Evolutionary conservation across 1,140 invertebrate species (phyloP).

Genomic region (Bradysia coprophila): DNA sequence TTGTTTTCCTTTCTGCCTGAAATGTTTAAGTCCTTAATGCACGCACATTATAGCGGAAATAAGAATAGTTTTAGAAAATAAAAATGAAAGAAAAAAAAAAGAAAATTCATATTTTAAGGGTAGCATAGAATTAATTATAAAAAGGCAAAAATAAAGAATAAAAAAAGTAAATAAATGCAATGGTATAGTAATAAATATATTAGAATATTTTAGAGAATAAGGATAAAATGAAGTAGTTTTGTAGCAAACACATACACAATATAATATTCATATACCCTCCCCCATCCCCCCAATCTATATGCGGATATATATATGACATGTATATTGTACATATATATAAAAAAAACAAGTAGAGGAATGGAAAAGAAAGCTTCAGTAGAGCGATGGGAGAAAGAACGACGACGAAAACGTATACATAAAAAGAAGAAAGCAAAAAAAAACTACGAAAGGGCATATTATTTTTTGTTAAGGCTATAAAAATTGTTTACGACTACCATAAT

Average conservation of each 20-base stretch:
- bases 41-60: not conserved
- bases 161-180: not conserved
- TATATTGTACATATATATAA: no score
- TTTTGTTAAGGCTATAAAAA: no score
- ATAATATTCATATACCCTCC: not conserved
- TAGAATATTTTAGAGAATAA: not conserved
- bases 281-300: no score
- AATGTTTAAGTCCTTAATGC: not conserved
- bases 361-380: no score
- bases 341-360: no score
- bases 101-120: no score
- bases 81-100: no score
- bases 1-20: not conserved
- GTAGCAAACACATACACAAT: not conserved
- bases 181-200: not conserved
- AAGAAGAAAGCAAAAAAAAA: no score
- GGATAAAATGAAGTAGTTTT: not conserved
- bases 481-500: no score
- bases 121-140: not conserved
- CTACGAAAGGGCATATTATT: no score
- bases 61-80: not conserved
- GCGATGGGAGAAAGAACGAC: no score
- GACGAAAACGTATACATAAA: no score
- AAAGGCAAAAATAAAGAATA: not conserved
- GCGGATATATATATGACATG: not conserved